A percentile compares a stretch with the other conserved stretches of the same genome.
These are phyloP conservation scores for Norana najaformis DNA, from an alignment of 2,888 invertebrate species.

Conservation along the genomic window DNA sequence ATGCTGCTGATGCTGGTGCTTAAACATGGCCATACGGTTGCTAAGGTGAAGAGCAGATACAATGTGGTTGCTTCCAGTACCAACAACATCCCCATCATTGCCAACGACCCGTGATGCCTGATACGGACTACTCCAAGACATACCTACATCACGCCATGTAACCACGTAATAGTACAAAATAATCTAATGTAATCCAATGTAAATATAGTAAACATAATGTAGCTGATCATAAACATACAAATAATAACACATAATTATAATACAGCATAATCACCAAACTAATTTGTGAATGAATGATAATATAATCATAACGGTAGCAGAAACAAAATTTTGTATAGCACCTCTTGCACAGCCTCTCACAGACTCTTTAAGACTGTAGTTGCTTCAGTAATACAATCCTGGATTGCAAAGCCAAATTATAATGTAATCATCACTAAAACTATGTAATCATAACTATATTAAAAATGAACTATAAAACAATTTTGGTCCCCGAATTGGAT, in stretches of 20 bases:
- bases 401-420: no score
- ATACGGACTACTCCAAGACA: background rate
- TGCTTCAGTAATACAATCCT: no score
- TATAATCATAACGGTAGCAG: background rate
- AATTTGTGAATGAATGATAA: background rate
- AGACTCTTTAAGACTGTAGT: background rate
- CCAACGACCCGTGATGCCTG: background rate
- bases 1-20: background rate
- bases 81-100: slow-evolving; percentile 8
- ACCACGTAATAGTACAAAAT: background rate
- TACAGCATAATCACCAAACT: background rate
- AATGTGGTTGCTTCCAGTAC: slow-evolving; percentile 1
- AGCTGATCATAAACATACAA: background rate
- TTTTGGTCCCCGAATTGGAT: no score
- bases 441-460: no score
- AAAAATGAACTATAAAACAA: no score
- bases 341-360: background rate
- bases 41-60: background rate
- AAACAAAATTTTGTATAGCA: background rate
- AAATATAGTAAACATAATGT: background rate
- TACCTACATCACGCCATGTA: background rate
- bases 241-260: background rate
- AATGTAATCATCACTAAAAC: no score
- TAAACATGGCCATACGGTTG: slow-evolving; percentile 15
- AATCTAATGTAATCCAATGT: background rate